phyloP scores from a whole-genome alignment of 2,797 vertebrate species.

The Squalus acanthias region DNA sequence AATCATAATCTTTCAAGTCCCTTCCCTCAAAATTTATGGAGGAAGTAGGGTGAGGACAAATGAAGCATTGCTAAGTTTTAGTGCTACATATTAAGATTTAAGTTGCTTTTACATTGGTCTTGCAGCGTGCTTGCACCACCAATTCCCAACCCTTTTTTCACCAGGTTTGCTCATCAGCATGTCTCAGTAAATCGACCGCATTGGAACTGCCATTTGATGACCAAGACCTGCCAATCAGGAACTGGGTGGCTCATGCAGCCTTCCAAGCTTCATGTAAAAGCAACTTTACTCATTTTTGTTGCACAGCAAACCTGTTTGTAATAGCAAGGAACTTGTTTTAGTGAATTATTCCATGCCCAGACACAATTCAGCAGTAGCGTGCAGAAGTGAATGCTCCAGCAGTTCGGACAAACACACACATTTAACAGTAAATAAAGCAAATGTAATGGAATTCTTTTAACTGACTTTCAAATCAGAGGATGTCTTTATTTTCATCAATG shows the following conservation, averaged over 20 bases:
- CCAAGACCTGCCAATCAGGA: background rate
- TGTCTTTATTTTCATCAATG: no score
- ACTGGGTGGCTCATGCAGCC: background rate
- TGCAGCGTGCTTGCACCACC: background rate
- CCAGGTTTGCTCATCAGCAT: background rate
- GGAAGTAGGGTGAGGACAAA: background rate
- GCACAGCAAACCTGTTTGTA: no score
- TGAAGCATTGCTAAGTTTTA: background rate
- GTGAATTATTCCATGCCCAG: no score
- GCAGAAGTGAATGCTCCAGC: no score
- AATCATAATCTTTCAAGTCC: background rate
- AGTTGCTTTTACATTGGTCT: background rate
- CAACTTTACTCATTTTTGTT: no score
- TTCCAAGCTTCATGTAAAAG: background rate
- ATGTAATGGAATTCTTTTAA: no score
- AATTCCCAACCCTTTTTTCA: background rate
- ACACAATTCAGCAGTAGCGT: no score
- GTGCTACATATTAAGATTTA: no score
- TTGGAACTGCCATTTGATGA: background rate
- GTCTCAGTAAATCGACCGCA: background rate
- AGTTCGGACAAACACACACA: no score
- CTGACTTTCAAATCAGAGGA: no score
- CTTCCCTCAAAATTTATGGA: background rate
- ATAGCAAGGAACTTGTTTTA: no score
- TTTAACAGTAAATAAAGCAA: no score